Evolutionary conservation across 2,113 vertebrate genomes (phyloP).

Genomic region (Dinomys branickii): DNA sequence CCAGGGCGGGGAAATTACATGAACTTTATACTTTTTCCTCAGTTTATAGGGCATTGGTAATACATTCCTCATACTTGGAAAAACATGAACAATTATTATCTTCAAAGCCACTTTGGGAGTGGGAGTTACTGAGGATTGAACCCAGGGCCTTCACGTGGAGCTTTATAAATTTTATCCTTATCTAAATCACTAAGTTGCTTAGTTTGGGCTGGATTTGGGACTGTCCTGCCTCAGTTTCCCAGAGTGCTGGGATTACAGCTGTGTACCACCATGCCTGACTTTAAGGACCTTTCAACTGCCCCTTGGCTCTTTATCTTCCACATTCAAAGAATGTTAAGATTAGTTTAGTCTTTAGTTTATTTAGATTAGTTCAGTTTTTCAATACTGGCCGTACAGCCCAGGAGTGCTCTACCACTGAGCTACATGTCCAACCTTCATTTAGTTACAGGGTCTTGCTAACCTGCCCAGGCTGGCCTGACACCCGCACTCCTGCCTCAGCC

Average conservation of each 20-base stretch:
- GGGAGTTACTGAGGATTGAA: neutral
- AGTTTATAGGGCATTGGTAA: neutral
- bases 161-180: neutral
- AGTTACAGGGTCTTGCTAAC: neutral
- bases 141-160: neutral
- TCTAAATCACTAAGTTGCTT: neutral
- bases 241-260: neutral
- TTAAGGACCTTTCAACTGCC: neutral
- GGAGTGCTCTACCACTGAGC: neutral
- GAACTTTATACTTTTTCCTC: neutral
- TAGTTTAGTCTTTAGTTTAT: too few relatives aligned
- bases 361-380: neutral
- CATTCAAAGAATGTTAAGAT: neutral
- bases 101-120: neutral
- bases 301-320: neutral
- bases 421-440: too few relatives aligned
- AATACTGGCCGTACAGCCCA: neutral
- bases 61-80: neutral
- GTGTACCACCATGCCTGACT: neutral
- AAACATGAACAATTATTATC: constrained; percentile 16
- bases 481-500: neutral
- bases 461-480: neutral
- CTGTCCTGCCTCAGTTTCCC: neutral
- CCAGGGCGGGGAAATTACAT: neutral
- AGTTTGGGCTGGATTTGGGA: neutral